Evolutionary conservation across 2,797 vertebrate genomes (phyloP).

Genomic region (Microctenopoma lineatum): DNA sequence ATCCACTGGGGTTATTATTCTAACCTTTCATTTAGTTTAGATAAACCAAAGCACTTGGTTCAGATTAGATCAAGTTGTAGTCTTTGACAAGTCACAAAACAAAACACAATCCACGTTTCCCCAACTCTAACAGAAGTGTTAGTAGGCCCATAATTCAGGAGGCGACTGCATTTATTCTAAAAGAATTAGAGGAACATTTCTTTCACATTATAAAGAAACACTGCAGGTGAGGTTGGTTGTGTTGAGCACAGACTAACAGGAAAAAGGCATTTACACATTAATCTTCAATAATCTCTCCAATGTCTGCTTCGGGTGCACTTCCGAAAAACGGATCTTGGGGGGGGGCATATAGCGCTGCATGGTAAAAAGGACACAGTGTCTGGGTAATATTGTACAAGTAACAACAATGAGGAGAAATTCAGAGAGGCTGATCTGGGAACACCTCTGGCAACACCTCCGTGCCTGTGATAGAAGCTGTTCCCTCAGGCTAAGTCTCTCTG

Average conservation of each 20-base stretch:
- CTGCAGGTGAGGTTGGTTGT: constrained; percentile 10
- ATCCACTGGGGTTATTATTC: background rate
- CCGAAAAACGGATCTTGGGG: constrained; percentile 20
- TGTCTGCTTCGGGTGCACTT: constrained; percentile 52
- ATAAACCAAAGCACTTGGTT: background rate
- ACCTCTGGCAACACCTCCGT: constrained; percentile 56
- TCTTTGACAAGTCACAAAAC: background rate
- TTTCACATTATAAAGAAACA: constrained; percentile 6
- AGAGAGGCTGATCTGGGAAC: constrained; percentile 41
- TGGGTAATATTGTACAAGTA: constrained; percentile 27
- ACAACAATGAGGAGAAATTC: constrained; percentile 40
- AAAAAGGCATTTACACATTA: constrained; percentile 9
- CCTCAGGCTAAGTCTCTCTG: constrained; percentile 58
- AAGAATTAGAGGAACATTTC: background rate
- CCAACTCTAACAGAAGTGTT: background rate
- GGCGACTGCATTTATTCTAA: background rate
- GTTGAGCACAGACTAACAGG: constrained; percentile 17
- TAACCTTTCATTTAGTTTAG: background rate
- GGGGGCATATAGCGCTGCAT: constrained; percentile 40
- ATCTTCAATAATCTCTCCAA: constrained; percentile 29
- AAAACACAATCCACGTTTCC: background rate
- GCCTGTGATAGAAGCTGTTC: constrained; percentile 61
- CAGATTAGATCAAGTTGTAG: background rate
- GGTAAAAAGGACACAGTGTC: constrained; percentile 26
- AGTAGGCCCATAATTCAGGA: background rate